Evolutionary conservation across 2,797 vertebrate species (phyloP).

Genomic region (Tenualosa thibaudeaui): DNA sequence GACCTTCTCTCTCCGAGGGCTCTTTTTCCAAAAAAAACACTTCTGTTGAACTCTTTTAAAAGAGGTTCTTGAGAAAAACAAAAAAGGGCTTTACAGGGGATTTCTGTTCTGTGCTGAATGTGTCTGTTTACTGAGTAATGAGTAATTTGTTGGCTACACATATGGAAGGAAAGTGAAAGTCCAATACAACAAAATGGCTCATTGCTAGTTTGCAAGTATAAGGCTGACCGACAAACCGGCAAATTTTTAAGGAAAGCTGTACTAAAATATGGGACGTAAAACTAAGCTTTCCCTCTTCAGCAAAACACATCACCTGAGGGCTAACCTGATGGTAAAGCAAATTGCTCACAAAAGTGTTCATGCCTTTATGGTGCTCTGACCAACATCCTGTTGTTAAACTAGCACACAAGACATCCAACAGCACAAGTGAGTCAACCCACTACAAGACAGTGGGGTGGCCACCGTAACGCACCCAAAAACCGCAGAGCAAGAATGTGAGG

Average conservation of each 20-base stretch:
- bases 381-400: not conserved
- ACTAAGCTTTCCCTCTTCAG: not conserved
- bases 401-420: not conserved
- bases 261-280: not conserved
- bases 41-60: conserved; percentile 14
- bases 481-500: not conserved
- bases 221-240: not conserved
- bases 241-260: not conserved
- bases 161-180: not conserved
- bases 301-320: conserved; percentile 5
- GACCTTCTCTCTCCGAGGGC: not conserved
- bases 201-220: not conserved
- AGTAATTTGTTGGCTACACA: conserved; percentile 1
- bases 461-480: not conserved
- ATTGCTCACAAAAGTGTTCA: not conserved
- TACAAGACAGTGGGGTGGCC: not conserved
- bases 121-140: conserved; percentile 18
- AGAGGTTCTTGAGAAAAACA: not conserved
- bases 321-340: not conserved
- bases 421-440: conserved; percentile 6
- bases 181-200: not conserved
- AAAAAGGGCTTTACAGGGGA: not conserved
- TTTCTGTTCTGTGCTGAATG: conserved; percentile 9
- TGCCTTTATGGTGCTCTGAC: not conserved
- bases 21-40: not conserved